Evolutionary conservation across 2,888 invertebrate genomes (phyloP).

Genomic region (Synergus gifuensis): DNA sequence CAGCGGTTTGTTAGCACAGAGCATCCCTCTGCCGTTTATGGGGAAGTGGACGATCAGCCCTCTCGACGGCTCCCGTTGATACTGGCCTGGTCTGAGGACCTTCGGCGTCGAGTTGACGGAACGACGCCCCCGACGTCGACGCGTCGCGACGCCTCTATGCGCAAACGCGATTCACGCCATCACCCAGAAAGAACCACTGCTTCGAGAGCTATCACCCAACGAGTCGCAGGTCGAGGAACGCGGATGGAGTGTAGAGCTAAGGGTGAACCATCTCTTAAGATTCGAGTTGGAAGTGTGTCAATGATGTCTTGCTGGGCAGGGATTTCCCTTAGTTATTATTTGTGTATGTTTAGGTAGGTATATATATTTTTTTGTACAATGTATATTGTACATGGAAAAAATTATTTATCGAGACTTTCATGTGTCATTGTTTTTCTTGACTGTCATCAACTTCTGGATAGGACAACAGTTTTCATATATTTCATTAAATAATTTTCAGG

Average conservation of each 20-base stretch:
- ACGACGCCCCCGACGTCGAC: slow-evolving; percentile 74
- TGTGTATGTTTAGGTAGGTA: too few relatives aligned
- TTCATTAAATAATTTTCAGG: too few relatives aligned
- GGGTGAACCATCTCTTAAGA: slow-evolving; percentile 31
- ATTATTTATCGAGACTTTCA: too few relatives aligned
- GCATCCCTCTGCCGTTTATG: slow-evolving; percentile 52
- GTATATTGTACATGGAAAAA: too few relatives aligned
- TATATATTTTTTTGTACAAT: too few relatives aligned
- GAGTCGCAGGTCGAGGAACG: slow-evolving; percentile 20
- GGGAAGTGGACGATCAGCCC: slow-evolving; percentile 59
- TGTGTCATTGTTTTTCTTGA: too few relatives aligned
- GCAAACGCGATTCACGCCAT: slow-evolving; percentile 58
- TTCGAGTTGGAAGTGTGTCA: slow-evolving; percentile 18
- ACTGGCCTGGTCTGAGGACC: slow-evolving; percentile 70
- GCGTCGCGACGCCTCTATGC: slow-evolving; percentile 62
- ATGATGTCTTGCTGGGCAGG: background rate
- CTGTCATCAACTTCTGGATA: too few relatives aligned
- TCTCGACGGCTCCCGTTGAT: slow-evolving; percentile 70
- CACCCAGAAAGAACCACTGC: slow-evolving; percentile 39
- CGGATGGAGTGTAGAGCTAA: background rate
- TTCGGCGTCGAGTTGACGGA: slow-evolving; percentile 68
- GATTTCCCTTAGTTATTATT: background rate
- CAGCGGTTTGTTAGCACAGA: slow-evolving; percentile 43
- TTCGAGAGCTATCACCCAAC: slow-evolving; percentile 23
- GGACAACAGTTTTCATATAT: too few relatives aligned